Conservation (phyloP, 1,140 invertebrate species). For the Drosophila bocqueti region DNA sequence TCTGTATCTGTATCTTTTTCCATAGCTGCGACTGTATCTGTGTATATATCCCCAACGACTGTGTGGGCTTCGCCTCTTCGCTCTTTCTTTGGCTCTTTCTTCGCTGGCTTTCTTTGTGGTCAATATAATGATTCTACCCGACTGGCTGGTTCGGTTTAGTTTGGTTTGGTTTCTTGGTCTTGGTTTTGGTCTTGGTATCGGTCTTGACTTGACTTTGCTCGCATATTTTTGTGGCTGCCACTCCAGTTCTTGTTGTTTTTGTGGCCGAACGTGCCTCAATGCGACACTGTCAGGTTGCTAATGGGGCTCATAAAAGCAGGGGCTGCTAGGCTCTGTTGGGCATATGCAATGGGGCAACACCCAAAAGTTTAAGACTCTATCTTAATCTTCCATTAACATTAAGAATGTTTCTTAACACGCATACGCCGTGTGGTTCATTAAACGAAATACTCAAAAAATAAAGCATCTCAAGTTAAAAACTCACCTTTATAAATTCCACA, state of each 20-base stretch:
- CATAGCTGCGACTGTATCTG: constrained; percentile 45
- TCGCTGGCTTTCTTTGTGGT: constrained; percentile 79
- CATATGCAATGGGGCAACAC: constrained; percentile 66
- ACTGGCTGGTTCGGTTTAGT: constrained; percentile 42
- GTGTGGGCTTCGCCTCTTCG: constrained; percentile 44
- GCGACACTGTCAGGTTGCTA: constrained; percentile 69
- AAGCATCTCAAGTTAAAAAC: not conserved
- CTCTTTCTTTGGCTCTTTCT: constrained; percentile 66
- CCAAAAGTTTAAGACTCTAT: constrained; percentile 17
- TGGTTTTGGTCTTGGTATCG: constrained; percentile 4
- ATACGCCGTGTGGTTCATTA: constrained; percentile 28
- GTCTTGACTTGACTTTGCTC: constrained; percentile 31
- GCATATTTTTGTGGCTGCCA: constrained; percentile 66
- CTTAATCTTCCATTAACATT: constrained; percentile 20
- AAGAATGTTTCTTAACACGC: not conserved
- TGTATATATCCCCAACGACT: constrained; percentile 45
- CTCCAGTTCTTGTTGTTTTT: constrained; percentile 54
- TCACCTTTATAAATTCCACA: not conserved
- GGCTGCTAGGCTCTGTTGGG: constrained; percentile 26
- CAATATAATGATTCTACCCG: constrained; percentile 76
- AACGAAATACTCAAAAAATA: too few relatives aligned
- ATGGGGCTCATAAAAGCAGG: constrained; percentile 33
- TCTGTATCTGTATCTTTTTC: constrained; percentile 47
- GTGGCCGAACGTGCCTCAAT: constrained; percentile 50
- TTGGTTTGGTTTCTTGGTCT: constrained; percentile 23